These are phyloP conservation scores for Ornithorhynchus anatinus DNA, from an alignment of 2,113 vertebrate genomes.

Conservation along the genomic window DNA sequence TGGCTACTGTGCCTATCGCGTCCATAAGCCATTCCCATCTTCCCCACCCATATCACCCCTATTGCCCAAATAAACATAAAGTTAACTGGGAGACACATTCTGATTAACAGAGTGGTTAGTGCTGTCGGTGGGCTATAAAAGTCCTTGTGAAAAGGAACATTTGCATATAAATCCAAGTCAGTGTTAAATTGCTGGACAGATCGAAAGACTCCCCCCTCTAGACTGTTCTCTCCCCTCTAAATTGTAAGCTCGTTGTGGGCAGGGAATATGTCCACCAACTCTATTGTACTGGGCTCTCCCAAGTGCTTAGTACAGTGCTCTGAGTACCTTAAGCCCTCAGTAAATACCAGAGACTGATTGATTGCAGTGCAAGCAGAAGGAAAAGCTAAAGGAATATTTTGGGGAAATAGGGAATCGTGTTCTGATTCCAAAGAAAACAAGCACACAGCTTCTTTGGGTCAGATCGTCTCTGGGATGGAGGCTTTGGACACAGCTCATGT, in stretches of 20 bases:
- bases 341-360: too few relatives aligned
- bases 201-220: too few relatives aligned
- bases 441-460: background rate
- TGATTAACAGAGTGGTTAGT: constrained; percentile 15
- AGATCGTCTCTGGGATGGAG: background rate
- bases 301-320: background rate
- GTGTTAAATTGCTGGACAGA: constrained; percentile 26
- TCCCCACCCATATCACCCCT: too few relatives aligned
- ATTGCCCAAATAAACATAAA: too few relatives aligned
- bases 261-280: too few relatives aligned
- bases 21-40: too few relatives aligned
- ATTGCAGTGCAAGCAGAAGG: too few relatives aligned
- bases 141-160: constrained; percentile 8
- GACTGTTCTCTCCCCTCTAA: too few relatives aligned
- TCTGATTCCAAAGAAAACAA: background rate
- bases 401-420: background rate
- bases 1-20: too few relatives aligned
- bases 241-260: too few relatives aligned
- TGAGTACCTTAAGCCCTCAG: background rate
- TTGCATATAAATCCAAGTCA: background rate
- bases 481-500: background rate
- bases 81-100: constrained; percentile 25
- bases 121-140: constrained; percentile 11
- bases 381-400: background rate
- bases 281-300: too few relatives aligned